Conservation (phyloP, 1,140 invertebrate genomes). For the Diprion similis region DNA sequence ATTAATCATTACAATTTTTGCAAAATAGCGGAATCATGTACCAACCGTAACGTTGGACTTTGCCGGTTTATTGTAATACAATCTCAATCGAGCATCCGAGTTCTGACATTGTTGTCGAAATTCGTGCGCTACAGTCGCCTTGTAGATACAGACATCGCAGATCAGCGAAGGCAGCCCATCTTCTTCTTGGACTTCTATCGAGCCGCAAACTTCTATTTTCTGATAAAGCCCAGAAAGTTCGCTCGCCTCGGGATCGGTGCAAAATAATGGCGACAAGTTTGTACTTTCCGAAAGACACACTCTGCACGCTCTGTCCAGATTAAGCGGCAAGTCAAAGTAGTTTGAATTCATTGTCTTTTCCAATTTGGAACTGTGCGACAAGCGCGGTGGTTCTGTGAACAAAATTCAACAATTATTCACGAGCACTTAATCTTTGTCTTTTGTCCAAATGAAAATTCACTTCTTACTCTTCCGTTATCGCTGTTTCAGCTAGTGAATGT, state of each 20-base stretch:
- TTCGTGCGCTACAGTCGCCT: constrained; percentile 55
- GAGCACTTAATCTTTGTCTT: not conserved
- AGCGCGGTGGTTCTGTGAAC: not conserved
- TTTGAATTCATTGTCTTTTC: constrained; percentile 41
- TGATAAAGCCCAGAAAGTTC: constrained; percentile 43
- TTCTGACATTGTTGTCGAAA: constrained; percentile 57
- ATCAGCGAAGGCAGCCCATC: constrained; percentile 57
- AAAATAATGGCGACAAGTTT: constrained; percentile 53
- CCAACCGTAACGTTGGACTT: constrained; percentile 46
- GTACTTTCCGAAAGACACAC: constrained; percentile 53
- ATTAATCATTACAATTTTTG: constrained; percentile 5
- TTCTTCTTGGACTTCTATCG: constrained; percentile 52
- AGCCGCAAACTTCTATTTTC: constrained; percentile 55
- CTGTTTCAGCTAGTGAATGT: not conserved
- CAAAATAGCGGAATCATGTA: not conserved
- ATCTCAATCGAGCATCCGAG: constrained; percentile 50
- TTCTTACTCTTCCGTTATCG: not conserved
- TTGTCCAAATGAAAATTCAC: not conserved
- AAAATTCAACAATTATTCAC: not conserved
- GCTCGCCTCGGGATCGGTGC: constrained; percentile 39
- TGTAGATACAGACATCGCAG: constrained; percentile 55
- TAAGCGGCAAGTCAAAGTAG: constrained; percentile 48
- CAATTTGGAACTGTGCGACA: not conserved
- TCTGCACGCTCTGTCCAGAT: constrained; percentile 54
- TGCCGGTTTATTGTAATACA: constrained; percentile 54